phyloP scores from a whole-genome alignment of 2,113 vertebrate genomes.

The Chauna torquata region DNA sequence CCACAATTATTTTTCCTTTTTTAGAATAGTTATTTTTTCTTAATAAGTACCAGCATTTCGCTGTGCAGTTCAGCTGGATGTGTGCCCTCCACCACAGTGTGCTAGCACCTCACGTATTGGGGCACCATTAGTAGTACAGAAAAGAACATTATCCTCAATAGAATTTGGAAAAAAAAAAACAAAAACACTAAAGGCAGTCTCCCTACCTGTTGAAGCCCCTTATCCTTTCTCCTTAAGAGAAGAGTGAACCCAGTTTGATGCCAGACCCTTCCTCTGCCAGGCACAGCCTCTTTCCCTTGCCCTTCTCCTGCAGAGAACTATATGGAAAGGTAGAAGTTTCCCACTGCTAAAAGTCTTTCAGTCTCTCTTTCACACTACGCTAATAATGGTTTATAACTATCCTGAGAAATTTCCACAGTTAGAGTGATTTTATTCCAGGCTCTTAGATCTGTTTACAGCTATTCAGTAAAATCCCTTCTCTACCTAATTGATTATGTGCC shows the following conservation, averaged over 20 bases:
- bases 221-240: background rate
- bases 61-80: background rate
- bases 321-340: background rate
- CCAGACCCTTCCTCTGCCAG: background rate
- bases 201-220: background rate
- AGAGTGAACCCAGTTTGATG: background rate
- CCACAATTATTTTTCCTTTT: rapidly evolving
- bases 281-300: background rate
- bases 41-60: background rate
- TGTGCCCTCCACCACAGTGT: background rate
- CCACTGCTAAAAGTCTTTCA: slow-evolving; percentile 2
- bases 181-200: background rate
- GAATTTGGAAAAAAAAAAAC: background rate
- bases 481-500: slow-evolving; percentile 57
- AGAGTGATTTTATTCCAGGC: slow-evolving; percentile 58
- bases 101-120: background rate
- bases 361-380: background rate
- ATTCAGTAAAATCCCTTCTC: slow-evolving; percentile 56
- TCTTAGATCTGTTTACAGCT: slow-evolving; percentile 58
- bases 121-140: background rate
- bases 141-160: background rate
- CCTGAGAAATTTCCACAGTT: slow-evolving; percentile 59
- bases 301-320: background rate
- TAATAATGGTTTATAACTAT: slow-evolving; percentile 57
- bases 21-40: no score